Conservation (phyloP, 2,888 invertebrate genomes). For the Drosophila neoperkinsi region DNA sequence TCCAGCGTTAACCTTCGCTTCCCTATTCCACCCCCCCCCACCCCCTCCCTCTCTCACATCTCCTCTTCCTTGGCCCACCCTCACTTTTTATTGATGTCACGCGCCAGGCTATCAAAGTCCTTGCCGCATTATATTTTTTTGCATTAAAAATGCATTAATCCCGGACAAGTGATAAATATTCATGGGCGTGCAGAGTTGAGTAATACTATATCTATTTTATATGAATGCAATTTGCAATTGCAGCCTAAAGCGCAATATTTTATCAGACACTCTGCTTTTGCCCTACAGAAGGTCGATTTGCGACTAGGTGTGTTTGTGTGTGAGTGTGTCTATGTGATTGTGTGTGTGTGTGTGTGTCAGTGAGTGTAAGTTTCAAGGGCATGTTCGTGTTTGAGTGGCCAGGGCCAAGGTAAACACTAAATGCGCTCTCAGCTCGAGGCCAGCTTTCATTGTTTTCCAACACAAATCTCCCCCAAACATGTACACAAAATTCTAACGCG, state of each 20-base stretch:
- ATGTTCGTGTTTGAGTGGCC: constrained; percentile 69
- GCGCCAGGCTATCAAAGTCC: constrained; percentile 26
- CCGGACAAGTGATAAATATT: constrained; percentile 75
- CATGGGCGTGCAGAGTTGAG: constrained; percentile 48
- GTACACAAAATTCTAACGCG: constrained; percentile 25
- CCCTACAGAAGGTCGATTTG: constrained; percentile 49
- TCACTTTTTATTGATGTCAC: constrained; percentile 45
- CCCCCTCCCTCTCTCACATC: fast-evolving
- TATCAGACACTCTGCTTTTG: not conserved
- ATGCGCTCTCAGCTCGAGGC: constrained; percentile 36
- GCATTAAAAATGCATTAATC: constrained; percentile 77
- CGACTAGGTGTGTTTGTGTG: constrained; percentile 7
- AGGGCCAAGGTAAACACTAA: constrained; percentile 47
- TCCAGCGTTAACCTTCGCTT: constrained; percentile 4
- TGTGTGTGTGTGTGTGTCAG: not conserved
- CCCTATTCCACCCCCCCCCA: fast-evolving
- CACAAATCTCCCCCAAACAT: constrained; percentile 44
- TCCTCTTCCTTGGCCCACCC: not conserved
- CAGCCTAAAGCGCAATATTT: constrained; percentile 45
- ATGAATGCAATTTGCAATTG: constrained; percentile 61
- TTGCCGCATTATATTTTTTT: constrained; percentile 22
- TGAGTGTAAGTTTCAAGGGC: constrained; percentile 61
- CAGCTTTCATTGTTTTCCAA: constrained; percentile 20
- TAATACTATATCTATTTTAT: constrained; percentile 12
- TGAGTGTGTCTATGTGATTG: not conserved